These are phyloP conservation scores for Drosophila macrothrix DNA, from an alignment of 2,888 invertebrate species.

Conservation along the genomic window DNA sequence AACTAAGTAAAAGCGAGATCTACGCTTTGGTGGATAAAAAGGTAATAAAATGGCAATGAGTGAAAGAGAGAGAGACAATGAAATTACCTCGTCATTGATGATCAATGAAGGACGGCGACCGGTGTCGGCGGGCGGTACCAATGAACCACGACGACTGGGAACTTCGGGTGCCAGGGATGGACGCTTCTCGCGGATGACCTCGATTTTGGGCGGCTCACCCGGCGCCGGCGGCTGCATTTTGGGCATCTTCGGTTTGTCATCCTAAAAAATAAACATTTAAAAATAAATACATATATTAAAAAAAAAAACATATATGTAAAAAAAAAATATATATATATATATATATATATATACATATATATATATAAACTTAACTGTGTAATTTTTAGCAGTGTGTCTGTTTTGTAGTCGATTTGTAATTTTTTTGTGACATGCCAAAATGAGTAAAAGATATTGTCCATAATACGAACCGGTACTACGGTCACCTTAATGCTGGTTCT, in stretches of 20 bases:
- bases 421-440: not conserved
- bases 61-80: not conserved
- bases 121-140: constrained; percentile 93
- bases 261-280: constrained; percentile 52
- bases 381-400: not conserved
- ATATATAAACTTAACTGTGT: not conserved
- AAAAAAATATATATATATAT: not conserved
- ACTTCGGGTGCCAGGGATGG: constrained; percentile 91
- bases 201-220: constrained; percentile 91
- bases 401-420: not conserved
- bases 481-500: constrained; percentile 55
- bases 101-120: constrained; percentile 95
- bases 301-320: not conserved
- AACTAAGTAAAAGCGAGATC: not conserved
- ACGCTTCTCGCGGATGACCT: constrained; percentile 93
- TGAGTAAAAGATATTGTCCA: not conserved
- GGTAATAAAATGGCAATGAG: not conserved
- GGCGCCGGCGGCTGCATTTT: constrained; percentile 89
- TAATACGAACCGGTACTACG: constrained; percentile 45
- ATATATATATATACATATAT: not conserved
- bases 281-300: not conserved
- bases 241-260: constrained; percentile 86
- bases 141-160: constrained; percentile 92
- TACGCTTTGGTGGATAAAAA: not conserved
- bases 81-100: constrained; percentile 96